A percentile compares a stretch with the other conserved stretches of the same genome.
Evolutionary conservation across 2,113 vertebrate genomes (phyloP).

Genomic region (Xerus inauris): DNA sequence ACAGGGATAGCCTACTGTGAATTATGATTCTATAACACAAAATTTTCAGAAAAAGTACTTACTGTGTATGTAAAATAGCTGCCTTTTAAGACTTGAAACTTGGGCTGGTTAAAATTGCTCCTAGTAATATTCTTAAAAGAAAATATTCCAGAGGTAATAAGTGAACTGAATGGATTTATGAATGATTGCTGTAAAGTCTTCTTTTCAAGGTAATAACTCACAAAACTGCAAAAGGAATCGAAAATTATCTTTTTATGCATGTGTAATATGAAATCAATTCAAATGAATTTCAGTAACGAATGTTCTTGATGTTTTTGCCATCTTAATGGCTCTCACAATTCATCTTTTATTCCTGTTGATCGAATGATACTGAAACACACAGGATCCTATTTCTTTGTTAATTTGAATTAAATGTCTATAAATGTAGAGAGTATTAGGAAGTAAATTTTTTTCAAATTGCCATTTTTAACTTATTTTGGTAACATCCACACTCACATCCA

Average conservation of each 20-base stretch:
- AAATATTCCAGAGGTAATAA: constrained; percentile 76
- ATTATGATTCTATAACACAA: constrained; percentile 75
- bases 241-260: constrained; percentile 76
- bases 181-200: constrained; percentile 65
- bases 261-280: constrained; percentile 75
- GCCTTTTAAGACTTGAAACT: constrained; percentile 71
- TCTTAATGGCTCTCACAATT: constrained; percentile 61
- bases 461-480: constrained; percentile 16
- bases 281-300: constrained; percentile 74
- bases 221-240: constrained; percentile 55
- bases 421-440: neutral
- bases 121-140: constrained; percentile 76
- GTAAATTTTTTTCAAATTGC: neutral
- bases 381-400: constrained; percentile 26
- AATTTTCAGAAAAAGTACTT: constrained; percentile 79
- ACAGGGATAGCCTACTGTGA: constrained; percentile 78
- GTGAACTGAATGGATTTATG: constrained; percentile 73
- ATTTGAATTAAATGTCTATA: constrained; percentile 44
- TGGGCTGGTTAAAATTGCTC: constrained; percentile 71
- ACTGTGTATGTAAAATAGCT: constrained; percentile 78
- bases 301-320: constrained; percentile 68
- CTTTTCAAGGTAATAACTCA: constrained; percentile 76
- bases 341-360: constrained; percentile 65
- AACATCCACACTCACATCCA: neutral
- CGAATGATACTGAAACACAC: constrained; percentile 15